These are phyloP conservation scores for Megalops atlanticus DNA, from an alignment of 2,113 vertebrate species.

Conservation along the genomic window DNA sequence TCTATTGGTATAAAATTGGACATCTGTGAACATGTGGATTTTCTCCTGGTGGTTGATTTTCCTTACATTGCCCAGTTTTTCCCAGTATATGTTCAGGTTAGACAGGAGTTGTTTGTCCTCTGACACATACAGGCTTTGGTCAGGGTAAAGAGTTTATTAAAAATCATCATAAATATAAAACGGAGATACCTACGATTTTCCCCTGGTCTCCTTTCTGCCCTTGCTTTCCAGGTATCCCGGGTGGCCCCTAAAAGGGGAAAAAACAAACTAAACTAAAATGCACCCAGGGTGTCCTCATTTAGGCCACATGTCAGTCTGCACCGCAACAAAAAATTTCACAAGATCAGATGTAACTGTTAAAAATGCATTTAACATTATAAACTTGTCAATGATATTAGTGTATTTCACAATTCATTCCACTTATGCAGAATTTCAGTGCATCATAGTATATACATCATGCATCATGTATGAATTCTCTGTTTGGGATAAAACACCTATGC, in stretches of 20 bases:
- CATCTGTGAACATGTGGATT: too few species aligned
- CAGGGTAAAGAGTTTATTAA: neutral
- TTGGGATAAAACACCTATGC: too few species aligned
- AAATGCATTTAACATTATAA: neutral
- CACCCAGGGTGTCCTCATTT: neutral
- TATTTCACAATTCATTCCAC: neutral
- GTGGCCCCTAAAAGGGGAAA: slow-evolving; percentile 56
- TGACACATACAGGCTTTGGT: neutral
- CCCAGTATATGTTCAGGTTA: neutral
- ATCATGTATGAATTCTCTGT: too few species aligned
- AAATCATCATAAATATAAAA: slow-evolving; percentile 26
- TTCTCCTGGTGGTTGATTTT: too few species aligned
- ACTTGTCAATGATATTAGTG: neutral
- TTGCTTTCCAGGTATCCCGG: slow-evolving; percentile 66
- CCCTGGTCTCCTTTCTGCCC: slow-evolving; percentile 66
- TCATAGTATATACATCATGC: too few species aligned
- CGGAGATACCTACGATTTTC: slow-evolving; percentile 57
- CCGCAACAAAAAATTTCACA: neutral
- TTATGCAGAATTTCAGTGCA: neutral
- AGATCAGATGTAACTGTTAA: neutral
- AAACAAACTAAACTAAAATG: slow-evolving; percentile 12
- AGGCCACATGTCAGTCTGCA: neutral
- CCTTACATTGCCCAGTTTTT: too few species aligned
- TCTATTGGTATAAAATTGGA: too few species aligned
- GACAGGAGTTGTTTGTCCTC: neutral